Evolutionary conservation across 2,888 invertebrate species (phyloP), one percentile per base, ranked within the genome.

Genomic region (Endotricha flammealis): DNA sequence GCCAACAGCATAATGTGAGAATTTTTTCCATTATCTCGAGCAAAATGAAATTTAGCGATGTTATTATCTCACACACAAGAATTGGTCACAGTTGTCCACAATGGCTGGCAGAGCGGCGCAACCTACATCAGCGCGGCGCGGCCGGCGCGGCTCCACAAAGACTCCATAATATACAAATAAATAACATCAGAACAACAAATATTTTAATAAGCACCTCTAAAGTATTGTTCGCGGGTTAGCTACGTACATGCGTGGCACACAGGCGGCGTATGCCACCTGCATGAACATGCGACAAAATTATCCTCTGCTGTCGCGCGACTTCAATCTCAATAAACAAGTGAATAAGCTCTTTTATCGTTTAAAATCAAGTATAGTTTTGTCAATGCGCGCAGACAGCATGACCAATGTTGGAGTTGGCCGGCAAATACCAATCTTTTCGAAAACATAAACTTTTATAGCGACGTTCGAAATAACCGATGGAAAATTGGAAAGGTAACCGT

Each of bases 121-220:
- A 74, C 76, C 77, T 67, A 70, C 76, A 71, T 66, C 69, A 66
- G 10, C 50, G 60, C 20, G 20, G n/a, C n/a, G 7, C 20, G 20
- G 48, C 59, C 53, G 79, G 64, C 79, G 81, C 80, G 73, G 50
- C 39, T 46, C 42, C 67, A 75, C 80, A 83, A 82, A 83, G 81
- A 65, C 64, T 61, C 63, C 51, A 57, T 74, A n/a, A 64, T 76
- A 75, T 79, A 83, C 83, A 82, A 83, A 85, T 83, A 83, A 85
- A 85, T 83, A 82, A 81, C 68, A 61, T 65, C 71, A 62, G 74
- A 80, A 85, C 82, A 82, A 83, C 86, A 85, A 86, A 86, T 85
- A 86, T 85, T 85, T 83, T 85, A 85, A 82, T 85, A 85, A 83
- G 76, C 81, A 79, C 68, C 72, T 75, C 76, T 62, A 73, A 72